These are phyloP conservation scores for Hyposoter dolosus DNA, from an alignment of 2,888 invertebrate genomes.

Conservation along the genomic window DNA sequence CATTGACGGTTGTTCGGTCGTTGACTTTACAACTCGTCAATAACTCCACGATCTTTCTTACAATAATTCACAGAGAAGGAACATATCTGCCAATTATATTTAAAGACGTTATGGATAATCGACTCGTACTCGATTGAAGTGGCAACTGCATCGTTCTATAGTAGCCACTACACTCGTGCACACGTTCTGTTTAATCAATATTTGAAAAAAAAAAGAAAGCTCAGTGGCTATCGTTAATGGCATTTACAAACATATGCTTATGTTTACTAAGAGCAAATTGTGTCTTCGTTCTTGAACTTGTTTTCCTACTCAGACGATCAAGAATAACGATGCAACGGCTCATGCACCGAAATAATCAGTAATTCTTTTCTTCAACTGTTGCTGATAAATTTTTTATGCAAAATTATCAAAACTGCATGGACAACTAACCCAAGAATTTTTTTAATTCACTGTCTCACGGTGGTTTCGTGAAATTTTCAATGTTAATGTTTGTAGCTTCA, in stretches of 20 bases:
- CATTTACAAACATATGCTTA: slow-evolving; percentile 3
- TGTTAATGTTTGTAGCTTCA: too few species aligned
- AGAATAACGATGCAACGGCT: background rate
- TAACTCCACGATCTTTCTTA: slow-evolving; percentile 24
- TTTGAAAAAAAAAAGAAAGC: slow-evolving; percentile 32
- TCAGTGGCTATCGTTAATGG: slow-evolving; percentile 19
- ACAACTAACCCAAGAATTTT: background rate
- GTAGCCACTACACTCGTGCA: slow-evolving; percentile 18
- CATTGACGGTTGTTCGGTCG: background rate
- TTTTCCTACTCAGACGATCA: background rate
- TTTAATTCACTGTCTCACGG: background rate
- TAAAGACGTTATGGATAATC: slow-evolving; percentile 38
- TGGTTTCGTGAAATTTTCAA: too few species aligned
- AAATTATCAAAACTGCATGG: background rate
- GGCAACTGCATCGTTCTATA: slow-evolving; percentile 14
- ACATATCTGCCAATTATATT: slow-evolving; percentile 30
- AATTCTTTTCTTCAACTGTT: background rate
- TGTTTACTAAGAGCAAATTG: background rate
- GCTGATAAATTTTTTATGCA: background rate
- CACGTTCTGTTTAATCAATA: slow-evolving; percentile 56
- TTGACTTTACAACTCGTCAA: background rate
- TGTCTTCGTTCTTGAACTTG: background rate
- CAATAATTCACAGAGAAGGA: background rate
- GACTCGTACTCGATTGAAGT: background rate
- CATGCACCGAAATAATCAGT: background rate